A percentile compares a stretch with the other conserved stretches of the same genome.
These are phyloP conservation scores for Cephus pulcher DNA, from an alignment of 2,888 invertebrate species.

Conservation along the genomic window DNA sequence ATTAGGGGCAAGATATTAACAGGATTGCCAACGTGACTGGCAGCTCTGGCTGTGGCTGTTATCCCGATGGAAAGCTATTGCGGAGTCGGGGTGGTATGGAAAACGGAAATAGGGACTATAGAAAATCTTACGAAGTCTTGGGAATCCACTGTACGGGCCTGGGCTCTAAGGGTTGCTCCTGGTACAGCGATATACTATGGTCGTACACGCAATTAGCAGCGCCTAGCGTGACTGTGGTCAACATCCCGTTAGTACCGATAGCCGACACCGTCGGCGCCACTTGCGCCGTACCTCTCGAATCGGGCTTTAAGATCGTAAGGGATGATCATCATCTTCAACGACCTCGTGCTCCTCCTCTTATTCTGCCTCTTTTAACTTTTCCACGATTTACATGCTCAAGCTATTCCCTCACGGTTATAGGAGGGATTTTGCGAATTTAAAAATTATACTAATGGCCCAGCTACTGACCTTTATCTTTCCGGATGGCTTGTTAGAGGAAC, in stretches of 20 bases:
- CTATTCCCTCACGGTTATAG: not conserved
- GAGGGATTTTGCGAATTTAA: not conserved
- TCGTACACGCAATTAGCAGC: conserved; percentile 61
- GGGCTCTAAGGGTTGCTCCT: conserved; percentile 36
- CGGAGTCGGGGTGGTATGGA: not conserved
- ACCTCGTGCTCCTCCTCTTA: not conserved
- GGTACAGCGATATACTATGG: conserved; percentile 55
- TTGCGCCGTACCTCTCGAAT: not conserved
- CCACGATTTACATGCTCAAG: not conserved
- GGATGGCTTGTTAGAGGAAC: not conserved
- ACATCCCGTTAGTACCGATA: conserved; percentile 24
- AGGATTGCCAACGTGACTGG: not conserved
- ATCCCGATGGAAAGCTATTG: not conserved
- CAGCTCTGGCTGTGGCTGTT: not conserved
- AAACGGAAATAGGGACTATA: conserved; percentile 16
- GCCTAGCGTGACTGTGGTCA: conserved; percentile 53
- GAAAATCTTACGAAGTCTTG: not conserved
- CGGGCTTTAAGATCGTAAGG: not conserved
- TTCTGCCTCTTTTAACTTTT: not conserved
- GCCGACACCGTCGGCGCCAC: conserved; percentile 1
- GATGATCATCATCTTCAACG: not conserved
- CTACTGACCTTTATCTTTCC: not conserved
- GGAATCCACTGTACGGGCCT: conserved; percentile 23
- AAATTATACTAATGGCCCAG: not conserved
- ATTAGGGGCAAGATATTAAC: not conserved